Base-by-base conservation (phyloP, 2,888 invertebrate species). In the Epistrophe grossulariae region DNA sequence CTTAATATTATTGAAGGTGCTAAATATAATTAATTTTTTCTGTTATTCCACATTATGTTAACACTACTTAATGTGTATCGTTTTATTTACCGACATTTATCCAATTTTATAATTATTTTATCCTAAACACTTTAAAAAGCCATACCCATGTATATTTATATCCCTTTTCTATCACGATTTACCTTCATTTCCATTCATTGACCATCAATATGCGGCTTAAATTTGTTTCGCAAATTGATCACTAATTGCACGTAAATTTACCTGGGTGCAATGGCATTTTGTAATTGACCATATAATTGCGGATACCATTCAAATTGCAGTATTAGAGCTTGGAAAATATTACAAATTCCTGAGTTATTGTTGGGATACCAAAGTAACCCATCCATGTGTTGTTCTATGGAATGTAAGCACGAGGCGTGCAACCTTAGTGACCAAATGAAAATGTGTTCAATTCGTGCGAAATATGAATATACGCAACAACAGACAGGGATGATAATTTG, bases 251-350 rank as follows among this genome's bases (percentile, higher is more conserved):
- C 13, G n/a, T 59, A 60, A 72, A 66, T 82, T 55, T 43, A 55
- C 35, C 77, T 40, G 1, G 55, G 19, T 35, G n/a, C 82, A 35
- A 52, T 73, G 60, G 78, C 19, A 68, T 66, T 73, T 68, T 55
- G 70, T 83, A 83, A 83, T 79, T 83, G 79, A 59, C 79, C 82
- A 73, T 78, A 72, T 83, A 79, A 78, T 82, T 79, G 78, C 60
- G 55, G 59, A 50, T 38, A 72, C 59, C 38, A 45, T 72, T 68
- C 55, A 68, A n/a, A 40, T 48, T 48, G 17, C 66, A 48, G 10
- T 31, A 66, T 59, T 57, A 28, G 28, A 24, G 48, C 11, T 24
- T 59, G 35, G 19, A 28, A 35, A 80, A 74, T 68, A 43, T 59
- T 52, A 24, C 19, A 52, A 40, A 74, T 74, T 80, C 68, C 68